Evolutionary conservation across 2,797 vertebrate genomes (phyloP).

Genomic region (Rhynchotus rufescens): DNA sequence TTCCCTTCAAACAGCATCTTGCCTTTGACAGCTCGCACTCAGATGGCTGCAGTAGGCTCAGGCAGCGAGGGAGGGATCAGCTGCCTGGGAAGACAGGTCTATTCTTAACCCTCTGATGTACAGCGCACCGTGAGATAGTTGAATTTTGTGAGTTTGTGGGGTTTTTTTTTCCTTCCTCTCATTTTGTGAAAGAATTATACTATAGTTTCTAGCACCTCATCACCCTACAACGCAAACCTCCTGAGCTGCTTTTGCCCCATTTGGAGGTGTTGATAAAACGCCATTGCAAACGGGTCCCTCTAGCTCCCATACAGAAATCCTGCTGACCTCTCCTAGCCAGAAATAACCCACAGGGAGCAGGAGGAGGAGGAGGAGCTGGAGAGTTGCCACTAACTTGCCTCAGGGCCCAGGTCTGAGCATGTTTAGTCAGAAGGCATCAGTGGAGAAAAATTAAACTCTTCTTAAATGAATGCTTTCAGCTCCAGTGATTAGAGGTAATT

Average conservation of each 20-base stretch:
- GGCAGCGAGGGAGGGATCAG: constrained; percentile 2
- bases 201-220: not conserved
- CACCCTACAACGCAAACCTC: not conserved
- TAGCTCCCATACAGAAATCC: not conserved
- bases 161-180: not conserved
- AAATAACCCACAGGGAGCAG: constrained; percentile 26
- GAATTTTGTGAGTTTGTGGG: not conserved
- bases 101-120: constrained; percentile 38
- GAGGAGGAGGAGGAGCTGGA: not conserved
- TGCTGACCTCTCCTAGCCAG: not conserved
- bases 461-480: constrained; percentile 38
- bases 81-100: not conserved
- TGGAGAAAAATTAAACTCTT: constrained; percentile 48
- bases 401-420: not conserved
- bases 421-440: not conserved
- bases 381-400: constrained; percentile 8
- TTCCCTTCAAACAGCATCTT: constrained; percentile 31
- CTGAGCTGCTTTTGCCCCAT: not conserved
- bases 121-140: not conserved
- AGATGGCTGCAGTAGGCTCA: constrained; percentile 49
- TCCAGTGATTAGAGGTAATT: constrained; percentile 56
- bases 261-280: not conserved
- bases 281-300: not conserved
- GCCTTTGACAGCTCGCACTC: constrained; percentile 29
- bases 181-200: not conserved